Evolutionary conservation across 2,888 invertebrate species (phyloP), one percentile per base, ranked within the genome.

Genomic region (Napeogenes sylphis): DNA sequence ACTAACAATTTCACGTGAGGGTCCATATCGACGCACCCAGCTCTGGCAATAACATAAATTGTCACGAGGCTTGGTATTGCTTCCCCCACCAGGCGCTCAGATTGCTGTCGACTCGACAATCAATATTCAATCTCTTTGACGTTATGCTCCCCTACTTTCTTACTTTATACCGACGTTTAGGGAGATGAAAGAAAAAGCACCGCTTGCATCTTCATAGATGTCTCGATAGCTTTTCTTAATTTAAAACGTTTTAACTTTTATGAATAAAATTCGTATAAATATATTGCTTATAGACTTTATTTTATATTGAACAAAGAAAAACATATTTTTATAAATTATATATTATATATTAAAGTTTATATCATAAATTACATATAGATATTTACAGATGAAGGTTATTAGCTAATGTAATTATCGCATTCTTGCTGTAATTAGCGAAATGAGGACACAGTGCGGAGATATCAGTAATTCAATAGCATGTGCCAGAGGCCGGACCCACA

Each of bases 61-160:
- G 87, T 88, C 85, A 82, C 84, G 85, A 86, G 75, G 73, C 35
- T 35, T 35, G 35, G 4, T 35, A 35, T 68, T 74, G 69, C 60
- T 60, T 55, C 65, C 61, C 64, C 68, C 70, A 58, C 66, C 67
- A 65, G 64, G 58, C 63, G 63, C 66, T 69, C 80, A 82, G 82
- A 88, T 87, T 84, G 87, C 86, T 83, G 85, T 85, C 85, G 85
- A 83, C 80, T 84, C 82, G 75, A 84, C 86, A 90, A 90, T 90
- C 90, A 87, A 90, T 90, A 90, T 88, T 90, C 90, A 90, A 89
- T 90, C 89, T 90, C 88, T 87, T 88, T 87, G 87, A 86, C 85
- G 83, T 85, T 84, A 84, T 84, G 79, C 84, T 81, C 82, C 83
- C 83, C 81, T 78, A 83, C 82, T 84, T 84, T 84, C 84, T 85